Percentiles rank a stretch among this genome's conserved stretches.
Evolutionary conservation across 2,113 vertebrate species (phyloP).

Genomic region (Ceyx cyanopectus): DNA sequence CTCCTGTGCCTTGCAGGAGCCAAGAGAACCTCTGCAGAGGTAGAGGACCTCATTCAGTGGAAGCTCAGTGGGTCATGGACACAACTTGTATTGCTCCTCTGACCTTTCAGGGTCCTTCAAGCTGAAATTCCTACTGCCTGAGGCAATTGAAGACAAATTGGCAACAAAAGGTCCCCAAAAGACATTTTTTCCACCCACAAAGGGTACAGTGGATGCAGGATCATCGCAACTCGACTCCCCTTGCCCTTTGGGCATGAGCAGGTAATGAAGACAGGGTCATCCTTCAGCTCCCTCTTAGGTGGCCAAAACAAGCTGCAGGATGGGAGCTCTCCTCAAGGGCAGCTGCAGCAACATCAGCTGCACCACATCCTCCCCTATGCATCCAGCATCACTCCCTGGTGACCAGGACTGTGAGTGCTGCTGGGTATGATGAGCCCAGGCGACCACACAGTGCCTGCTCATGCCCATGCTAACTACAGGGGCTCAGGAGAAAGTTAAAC

Average conservation of each 20-base stretch:
- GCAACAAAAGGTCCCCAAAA: not conserved
- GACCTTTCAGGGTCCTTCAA: not conserved
- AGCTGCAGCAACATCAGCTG: fast-evolving
- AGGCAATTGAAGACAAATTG: not conserved
- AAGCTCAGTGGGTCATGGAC: not conserved
- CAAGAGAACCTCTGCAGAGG: not conserved
- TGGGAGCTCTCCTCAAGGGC: not conserved
- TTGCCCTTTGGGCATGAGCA: not conserved
- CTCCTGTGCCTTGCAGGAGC: not conserved
- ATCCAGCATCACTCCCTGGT: fast-evolving
- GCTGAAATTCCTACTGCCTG: not conserved
- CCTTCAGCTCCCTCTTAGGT: not conserved
- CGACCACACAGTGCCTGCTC: fast-evolving
- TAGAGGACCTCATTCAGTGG: not conserved
- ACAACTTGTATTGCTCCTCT: not conserved
- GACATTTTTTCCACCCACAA: not conserved
- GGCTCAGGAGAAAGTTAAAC: not conserved
- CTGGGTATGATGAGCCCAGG: fast-evolving
- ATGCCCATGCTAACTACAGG: not conserved
- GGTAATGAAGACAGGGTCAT: not conserved
- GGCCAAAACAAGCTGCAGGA: not conserved
- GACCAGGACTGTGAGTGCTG: not conserved
- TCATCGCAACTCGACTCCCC: fast-evolving
- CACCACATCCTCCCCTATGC: not conserved
- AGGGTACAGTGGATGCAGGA: not conserved